These are phyloP conservation scores for Euborellia annulipes DNA, from an alignment of 1,140 invertebrate species.

Conservation along the genomic window DNA sequence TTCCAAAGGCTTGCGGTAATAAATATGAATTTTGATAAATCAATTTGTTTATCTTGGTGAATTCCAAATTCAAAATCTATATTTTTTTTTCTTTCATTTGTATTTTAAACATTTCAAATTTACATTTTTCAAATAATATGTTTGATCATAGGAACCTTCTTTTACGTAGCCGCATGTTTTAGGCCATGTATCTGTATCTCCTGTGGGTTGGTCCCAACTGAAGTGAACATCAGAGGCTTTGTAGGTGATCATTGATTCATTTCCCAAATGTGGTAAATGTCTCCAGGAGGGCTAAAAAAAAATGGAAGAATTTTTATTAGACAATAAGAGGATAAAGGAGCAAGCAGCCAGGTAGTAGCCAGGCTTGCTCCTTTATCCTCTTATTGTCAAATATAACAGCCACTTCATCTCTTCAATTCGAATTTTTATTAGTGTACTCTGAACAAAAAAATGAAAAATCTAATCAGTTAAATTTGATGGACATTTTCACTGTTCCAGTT, in stretches of 20 bases:
- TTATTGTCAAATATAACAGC: background rate
- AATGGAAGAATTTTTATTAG: conserved; percentile 1
- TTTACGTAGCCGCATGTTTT: conserved; percentile 70
- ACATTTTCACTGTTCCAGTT: background rate
- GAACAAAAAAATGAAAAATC: conserved; percentile 3
- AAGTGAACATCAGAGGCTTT: conserved; percentile 75
- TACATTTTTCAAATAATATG: too few species aligned
- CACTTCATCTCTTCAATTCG: background rate
- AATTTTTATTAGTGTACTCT: background rate
- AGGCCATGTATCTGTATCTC: conserved; percentile 32
- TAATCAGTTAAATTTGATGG: background rate
- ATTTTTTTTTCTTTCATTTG: too few species aligned
- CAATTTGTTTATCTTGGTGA: too few species aligned
- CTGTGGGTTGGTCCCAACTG: conserved; percentile 48
- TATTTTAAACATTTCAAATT: too few species aligned
- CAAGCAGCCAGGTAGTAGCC: background rate
- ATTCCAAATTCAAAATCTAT: too few species aligned
- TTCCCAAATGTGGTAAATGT: conserved; percentile 56
- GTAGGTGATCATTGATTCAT: conserved; percentile 82
- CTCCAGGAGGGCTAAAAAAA: conserved; percentile 71
- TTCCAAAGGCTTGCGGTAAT: too few species aligned
- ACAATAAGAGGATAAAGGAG: background rate
- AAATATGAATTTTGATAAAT: too few species aligned
- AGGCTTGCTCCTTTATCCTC: background rate
- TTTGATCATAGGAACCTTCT: too few species aligned